Conservation (phyloP, 2,797 vertebrate genomes). For the Paguma larvata region DNA sequence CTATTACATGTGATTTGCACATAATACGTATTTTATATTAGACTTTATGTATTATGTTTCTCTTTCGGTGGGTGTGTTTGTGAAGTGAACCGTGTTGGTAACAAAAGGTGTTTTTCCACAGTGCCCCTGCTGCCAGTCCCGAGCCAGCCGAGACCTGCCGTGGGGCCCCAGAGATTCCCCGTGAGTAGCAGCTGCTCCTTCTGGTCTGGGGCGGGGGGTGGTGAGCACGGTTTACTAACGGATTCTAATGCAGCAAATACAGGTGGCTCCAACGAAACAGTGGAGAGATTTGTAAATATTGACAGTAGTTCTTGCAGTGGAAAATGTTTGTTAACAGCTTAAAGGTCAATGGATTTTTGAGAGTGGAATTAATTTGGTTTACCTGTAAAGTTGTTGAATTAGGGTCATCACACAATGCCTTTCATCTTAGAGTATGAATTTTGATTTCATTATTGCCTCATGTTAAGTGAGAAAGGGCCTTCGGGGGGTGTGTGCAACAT, state of each 20-base stretch:
- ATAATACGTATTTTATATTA: fast-evolving
- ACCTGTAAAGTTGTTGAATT: slow-evolving; percentile 89
- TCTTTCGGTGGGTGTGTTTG: neutral
- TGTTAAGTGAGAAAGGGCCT: slow-evolving; percentile 81
- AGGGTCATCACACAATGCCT: slow-evolving; percentile 81
- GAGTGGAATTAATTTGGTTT: slow-evolving; percentile 91
- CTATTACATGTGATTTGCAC: fast-evolving
- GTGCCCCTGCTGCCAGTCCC: slow-evolving; percentile 98
- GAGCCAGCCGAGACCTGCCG: slow-evolving; percentile 96
- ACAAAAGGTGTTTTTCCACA: slow-evolving; percentile 88
- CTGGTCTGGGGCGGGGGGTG: slow-evolving; percentile 87
- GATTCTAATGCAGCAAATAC: slow-evolving; percentile 94
- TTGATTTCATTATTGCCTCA: slow-evolving; percentile 80
- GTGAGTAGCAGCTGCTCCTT: slow-evolving; percentile 96
- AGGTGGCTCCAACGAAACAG: slow-evolving; percentile 90
- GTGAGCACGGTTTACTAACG: slow-evolving; percentile 89
- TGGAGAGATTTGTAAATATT: slow-evolving; percentile 94
- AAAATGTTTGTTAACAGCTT: slow-evolving; percentile 93
- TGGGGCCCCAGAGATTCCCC: slow-evolving; percentile 97
- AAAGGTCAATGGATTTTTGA: slow-evolving; percentile 91
- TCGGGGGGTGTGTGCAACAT: neutral
- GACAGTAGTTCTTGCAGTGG: slow-evolving; percentile 91
- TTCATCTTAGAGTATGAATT: slow-evolving; percentile 80
- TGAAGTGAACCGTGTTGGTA: slow-evolving; percentile 78
- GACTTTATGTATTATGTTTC: fast-evolving